These are phyloP conservation scores for Pseudobourletiella spinata DNA, from an alignment of 1,140 invertebrate species.

Conservation along the genomic window DNA sequence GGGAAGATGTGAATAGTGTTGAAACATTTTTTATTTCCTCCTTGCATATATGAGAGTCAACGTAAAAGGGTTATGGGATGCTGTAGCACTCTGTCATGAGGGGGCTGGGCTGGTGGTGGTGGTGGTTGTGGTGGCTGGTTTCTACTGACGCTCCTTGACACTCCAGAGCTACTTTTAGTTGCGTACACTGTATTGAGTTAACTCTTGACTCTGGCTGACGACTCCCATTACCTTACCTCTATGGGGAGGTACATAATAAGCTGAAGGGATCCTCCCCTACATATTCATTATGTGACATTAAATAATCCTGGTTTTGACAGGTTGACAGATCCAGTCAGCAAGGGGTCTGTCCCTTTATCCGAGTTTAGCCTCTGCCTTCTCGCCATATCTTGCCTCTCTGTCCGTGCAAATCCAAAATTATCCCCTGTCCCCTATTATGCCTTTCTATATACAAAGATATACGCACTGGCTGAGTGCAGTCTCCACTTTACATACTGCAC, in stretches of 20 bases:
- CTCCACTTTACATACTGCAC: neutral
- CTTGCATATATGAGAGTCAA: neutral
- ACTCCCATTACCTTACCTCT: neutral
- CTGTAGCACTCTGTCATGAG: no score
- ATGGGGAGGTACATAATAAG: no score
- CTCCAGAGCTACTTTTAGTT: neutral
- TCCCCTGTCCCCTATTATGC: neutral
- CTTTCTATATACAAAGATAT: neutral
- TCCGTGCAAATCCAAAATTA: neutral
- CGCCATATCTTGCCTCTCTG: neutral
- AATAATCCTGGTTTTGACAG: slow-evolving; percentile 23
- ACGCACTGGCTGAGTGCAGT: neutral
- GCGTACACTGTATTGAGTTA: neutral
- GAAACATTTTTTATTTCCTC: neutral
- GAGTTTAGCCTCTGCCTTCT: slow-evolving; percentile 21
- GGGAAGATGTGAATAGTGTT: no score
- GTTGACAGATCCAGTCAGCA: slow-evolving; percentile 17
- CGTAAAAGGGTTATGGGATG: neutral
- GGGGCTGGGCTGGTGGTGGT: no score
- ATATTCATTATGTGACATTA: slow-evolving; percentile 20
- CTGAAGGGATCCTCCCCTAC: neutral
- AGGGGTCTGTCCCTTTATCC: slow-evolving; percentile 18
- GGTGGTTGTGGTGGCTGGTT: no score
- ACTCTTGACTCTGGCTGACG: neutral
- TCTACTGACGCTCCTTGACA: no score